phyloP scores from a whole-genome alignment of 2,797 vertebrate species.

The Danio albolineatus region DNA sequence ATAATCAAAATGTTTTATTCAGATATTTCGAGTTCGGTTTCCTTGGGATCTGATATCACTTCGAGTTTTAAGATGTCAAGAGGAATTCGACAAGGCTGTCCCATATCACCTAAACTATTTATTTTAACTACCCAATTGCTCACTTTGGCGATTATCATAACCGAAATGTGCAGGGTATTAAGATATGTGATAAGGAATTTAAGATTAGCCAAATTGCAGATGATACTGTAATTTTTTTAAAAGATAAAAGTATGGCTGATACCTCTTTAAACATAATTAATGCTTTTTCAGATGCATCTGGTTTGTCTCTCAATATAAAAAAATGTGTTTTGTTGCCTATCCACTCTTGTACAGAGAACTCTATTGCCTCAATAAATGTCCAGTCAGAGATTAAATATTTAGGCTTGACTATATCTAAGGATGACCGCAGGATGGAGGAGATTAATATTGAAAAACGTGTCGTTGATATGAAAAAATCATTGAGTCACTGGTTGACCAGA shows the following conservation, averaged over 20 bases:
- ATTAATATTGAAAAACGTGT: too few relatives aligned
- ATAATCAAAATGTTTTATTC: slow-evolving; percentile 39
- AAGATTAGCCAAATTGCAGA: slow-evolving; percentile 42
- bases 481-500: too few relatives aligned
- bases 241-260: neutral
- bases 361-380: slow-evolving; percentile 33
- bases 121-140: slow-evolving; percentile 32
- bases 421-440: neutral
- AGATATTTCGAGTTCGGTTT: slow-evolving; percentile 26
- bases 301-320: slow-evolving; percentile 21
- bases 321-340: slow-evolving; percentile 11
- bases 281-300: neutral
- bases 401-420: slow-evolving; percentile 1
- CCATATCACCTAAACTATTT: slow-evolving; percentile 33
- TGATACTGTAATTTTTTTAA: neutral
- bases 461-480: too few relatives aligned
- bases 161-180: slow-evolving; percentile 20
- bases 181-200: slow-evolving; percentile 9
- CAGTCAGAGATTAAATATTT: slow-evolving; percentile 10
- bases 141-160: slow-evolving; percentile 5
- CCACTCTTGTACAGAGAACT: slow-evolving; percentile 7
- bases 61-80: slow-evolving; percentile 29
- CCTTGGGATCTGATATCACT: slow-evolving; percentile 35
- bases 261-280: neutral
- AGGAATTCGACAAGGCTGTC: slow-evolving; percentile 22